A percentile compares a stretch with the other conserved stretches of the same genome.
Conservation (phyloP, 2,113 vertebrate genomes). For the Fregetta grallaria region DNA sequence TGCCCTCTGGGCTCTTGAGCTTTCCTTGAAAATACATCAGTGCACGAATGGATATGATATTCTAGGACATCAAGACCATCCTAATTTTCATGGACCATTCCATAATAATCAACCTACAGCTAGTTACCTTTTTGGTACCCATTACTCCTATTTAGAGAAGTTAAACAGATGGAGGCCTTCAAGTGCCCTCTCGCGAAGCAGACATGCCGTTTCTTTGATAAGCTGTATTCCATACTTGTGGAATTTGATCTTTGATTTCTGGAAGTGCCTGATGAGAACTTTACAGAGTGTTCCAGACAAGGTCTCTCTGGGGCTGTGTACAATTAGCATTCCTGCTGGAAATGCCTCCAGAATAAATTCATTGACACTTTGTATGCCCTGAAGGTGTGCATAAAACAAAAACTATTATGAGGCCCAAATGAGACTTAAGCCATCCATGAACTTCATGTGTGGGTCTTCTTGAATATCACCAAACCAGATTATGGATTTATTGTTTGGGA, state of each 20-base stretch:
- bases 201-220: not conserved
- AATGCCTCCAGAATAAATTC: not conserved
- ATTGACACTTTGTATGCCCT: not conserved
- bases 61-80: not conserved
- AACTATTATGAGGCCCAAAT: not conserved
- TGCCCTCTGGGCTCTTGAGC: not conserved
- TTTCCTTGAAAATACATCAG: not conserved
- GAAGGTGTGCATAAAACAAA: not conserved
- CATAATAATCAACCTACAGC: not conserved
- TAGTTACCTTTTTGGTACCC: not conserved
- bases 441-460: not conserved
- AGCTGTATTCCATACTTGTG: not conserved
- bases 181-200: not conserved
- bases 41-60: not conserved
- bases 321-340: not conserved
- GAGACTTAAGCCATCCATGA: not conserved
- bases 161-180: not conserved
- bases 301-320: not conserved
- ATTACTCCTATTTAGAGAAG: not conserved
- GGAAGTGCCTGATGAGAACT: not conserved
- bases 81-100: not conserved
- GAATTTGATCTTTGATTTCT: not conserved
- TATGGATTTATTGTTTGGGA: not conserved
- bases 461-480: not conserved
- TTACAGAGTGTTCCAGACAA: not conserved